phyloP scores from a whole-genome alignment of 2,888 invertebrate species.

The Heteropelma amictum region DNA sequence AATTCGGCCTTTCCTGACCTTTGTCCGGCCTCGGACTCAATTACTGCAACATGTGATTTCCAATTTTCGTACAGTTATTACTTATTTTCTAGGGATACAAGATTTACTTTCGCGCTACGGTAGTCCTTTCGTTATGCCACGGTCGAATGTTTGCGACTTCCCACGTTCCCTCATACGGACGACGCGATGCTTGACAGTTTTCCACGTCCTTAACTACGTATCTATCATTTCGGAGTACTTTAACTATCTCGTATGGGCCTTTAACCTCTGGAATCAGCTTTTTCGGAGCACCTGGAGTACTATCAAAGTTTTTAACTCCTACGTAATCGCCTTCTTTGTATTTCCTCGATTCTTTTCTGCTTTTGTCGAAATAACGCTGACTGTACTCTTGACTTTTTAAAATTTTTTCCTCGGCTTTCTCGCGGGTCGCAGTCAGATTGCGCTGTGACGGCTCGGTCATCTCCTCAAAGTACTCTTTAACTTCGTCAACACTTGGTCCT shows the following conservation, averaged over 20 bases:
- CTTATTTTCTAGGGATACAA: background rate
- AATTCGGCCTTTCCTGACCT: slow-evolving; percentile 29
- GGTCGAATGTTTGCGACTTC: slow-evolving; percentile 13
- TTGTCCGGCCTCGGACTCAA: slow-evolving; percentile 22
- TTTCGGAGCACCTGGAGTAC: slow-evolving; percentile 49
- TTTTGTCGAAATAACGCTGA: slow-evolving; percentile 61
- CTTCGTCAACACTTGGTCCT: background rate
- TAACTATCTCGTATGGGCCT: slow-evolving; percentile 56
- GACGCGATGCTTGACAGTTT: background rate
- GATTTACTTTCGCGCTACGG: background rate
- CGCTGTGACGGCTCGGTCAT: slow-evolving; percentile 5
- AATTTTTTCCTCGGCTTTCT: slow-evolving; percentile 43
- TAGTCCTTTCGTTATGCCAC: background rate
- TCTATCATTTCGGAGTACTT: slow-evolving; percentile 55
- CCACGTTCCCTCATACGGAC: slow-evolving; percentile 7
- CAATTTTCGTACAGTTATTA: background rate
- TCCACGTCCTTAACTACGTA: slow-evolving; percentile 52
- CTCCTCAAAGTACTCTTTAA: slow-evolving; percentile 13
- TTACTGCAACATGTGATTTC: background rate
- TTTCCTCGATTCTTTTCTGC: slow-evolving; percentile 55
- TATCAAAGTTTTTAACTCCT: slow-evolving; percentile 53
- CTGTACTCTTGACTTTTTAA: slow-evolving; percentile 58
- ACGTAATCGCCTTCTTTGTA: slow-evolving; percentile 56
- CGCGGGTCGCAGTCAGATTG: slow-evolving; percentile 21
- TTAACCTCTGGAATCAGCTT: slow-evolving; percentile 59